Base-by-base conservation (phyloP, 1,140 invertebrate genomes). In the Ceratoteleas bidentatus region DNA sequence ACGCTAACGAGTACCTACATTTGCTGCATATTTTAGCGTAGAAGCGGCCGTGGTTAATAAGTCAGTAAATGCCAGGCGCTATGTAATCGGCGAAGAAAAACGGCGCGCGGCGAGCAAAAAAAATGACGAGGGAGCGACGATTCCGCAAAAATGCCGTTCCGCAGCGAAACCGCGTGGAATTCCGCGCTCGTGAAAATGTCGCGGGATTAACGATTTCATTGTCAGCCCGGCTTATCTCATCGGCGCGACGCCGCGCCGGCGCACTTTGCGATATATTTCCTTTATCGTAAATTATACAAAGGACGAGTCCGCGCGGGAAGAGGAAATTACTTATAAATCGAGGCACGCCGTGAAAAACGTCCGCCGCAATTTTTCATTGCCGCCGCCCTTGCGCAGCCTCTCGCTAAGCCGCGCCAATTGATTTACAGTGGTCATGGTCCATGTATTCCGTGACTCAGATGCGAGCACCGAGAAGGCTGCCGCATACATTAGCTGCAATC, bases 1-100 rank as follows among this genome's bases (percentile, higher is more conserved):
- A 70, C 74, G 74, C 72, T 83, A 83, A 83, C 81, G 81, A 83
- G 81, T 62, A 73, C 75, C 75, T 83, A 78, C 75, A 75, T 83
- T 83, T 83, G 66, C 61, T 61, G 75, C 81, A 83, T 83, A 79
- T 79, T 83, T 79, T 75, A 83, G 53, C 75, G 54, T 70, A 72
- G 75, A 83, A 83, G 75, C 75, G 65, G 76, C 70, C 47, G 54
- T 24, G 70, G 69, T 69, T 79, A 83, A 83, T 78, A 83, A 83
- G 75, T 75, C 76, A 76, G 81, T 72, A 76, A 78, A 83, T 78
- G 69, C 81, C 75, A 78, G 68, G 56, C 79, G 70, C 73, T 72
- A 54, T 58, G 68, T 73, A 69, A 77, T 68, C 70, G 65, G 15
- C 3, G 53, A 43, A 65, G 57, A 69, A 78, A 70, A 81, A 72